Evolutionary conservation across 2,113 vertebrate species (phyloP).

Genomic region (Hiodon alosoides): DNA sequence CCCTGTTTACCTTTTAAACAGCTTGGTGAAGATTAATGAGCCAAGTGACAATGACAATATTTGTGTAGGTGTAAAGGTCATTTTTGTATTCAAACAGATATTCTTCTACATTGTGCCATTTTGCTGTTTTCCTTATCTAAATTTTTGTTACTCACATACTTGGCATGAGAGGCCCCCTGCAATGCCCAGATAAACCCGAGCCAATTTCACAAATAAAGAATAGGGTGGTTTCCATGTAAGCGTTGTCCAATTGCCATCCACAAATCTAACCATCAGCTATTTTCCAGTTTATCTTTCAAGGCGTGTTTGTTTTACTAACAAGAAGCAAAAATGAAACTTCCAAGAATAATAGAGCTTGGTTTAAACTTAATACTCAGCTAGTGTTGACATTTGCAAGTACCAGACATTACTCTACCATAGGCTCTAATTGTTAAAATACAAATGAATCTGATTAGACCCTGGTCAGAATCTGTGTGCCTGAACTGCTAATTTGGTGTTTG

Average conservation of each 20-base stretch:
- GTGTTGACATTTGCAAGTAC: slow-evolving; percentile 34
- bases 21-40: too few relatives aligned
- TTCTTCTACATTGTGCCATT: slow-evolving; percentile 16
- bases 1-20: too few relatives aligned
- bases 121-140: not conserved
- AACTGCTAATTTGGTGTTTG: not conserved
- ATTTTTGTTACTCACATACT: slow-evolving; percentile 30
- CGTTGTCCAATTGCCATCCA: slow-evolving; percentile 35
- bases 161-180: slow-evolving; percentile 1
- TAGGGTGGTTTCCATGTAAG: slow-evolving; percentile 37
- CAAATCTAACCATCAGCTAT: slow-evolving; percentile 33
- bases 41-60: too few relatives aligned
- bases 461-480: not conserved
- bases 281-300: slow-evolving; percentile 51
- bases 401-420: slow-evolving; percentile 19
- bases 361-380: slow-evolving; percentile 22
- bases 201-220: slow-evolving; percentile 41
- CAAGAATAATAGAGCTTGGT: slow-evolving; percentile 17
- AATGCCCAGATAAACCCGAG: slow-evolving; percentile 22
- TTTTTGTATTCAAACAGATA: slow-evolving; percentile 24
- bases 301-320: slow-evolving; percentile 36
- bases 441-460: too few relatives aligned
- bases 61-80: slow-evolving; percentile 27
- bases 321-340: slow-evolving; percentile 31
- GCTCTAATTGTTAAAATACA: slow-evolving; percentile 7